Base-by-base conservation (phyloP, 1,140 invertebrate species). In the Sarcophaga peregrina region DNA sequence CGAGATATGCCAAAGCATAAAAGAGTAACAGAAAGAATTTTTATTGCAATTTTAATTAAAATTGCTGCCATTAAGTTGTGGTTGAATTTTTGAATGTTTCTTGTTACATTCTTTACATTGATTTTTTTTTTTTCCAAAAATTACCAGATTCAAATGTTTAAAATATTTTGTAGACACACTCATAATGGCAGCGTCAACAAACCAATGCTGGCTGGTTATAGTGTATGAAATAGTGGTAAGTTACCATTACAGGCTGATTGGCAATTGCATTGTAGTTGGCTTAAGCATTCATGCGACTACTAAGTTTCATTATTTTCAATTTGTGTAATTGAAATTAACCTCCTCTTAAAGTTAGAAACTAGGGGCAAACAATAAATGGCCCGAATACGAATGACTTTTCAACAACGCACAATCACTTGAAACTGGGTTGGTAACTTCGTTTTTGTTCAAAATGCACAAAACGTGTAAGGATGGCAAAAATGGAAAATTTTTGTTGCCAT, bases 31-130 rank as follows among this genome's bases (percentile, higher is more conserved):
- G 25, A 13, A 58, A 58, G 15, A 58, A 6, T 17, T 68, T 68
- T 68, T 68, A 68, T 68, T 68, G n/a, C 17, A 68, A 68, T 68
- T 68, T 68, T 68, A 68, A 68, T 68, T 68, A 68, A 68, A 68
- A 20, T 25, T 8, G 20, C 15, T 15, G 15, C 62, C n/a, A 68
- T 68, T 20, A 68, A 68, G 4, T 68, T 68, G 62, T 68, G 62
- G 62, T 8, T 68, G 17, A 20, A 20, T n/a, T 62, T 58, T n/a
- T 68, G 50, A 5, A 1, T 68, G 62, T 20, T 68, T 20, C 20
- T 68, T 68, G 7, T 25, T n/a, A 6, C 54, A 15, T 37, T 37
- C 25, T 37, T 37, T 37, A 37, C 25, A 2, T 37, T 37, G 25
- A 1, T 37, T 37, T 37, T 37, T 37, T 37, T 37, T 37, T 68